Conservation (phyloP, 1,140 invertebrate genomes). For the Armadillidium nasatum region DNA sequence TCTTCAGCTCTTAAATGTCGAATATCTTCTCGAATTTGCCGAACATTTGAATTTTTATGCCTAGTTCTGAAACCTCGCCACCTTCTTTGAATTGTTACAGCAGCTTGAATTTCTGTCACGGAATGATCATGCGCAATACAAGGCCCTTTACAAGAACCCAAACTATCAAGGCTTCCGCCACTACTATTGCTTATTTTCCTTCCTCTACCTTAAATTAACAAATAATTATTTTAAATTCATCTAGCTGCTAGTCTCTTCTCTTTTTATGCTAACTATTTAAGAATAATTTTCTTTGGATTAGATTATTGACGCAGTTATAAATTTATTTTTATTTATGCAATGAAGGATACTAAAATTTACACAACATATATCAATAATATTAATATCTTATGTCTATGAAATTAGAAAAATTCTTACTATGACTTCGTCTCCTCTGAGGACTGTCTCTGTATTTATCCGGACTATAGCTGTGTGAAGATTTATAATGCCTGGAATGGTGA, state of each 20-base stretch:
- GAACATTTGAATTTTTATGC: constrained; percentile 68
- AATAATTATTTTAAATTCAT: too few relatives aligned
- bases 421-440: constrained; percentile 16
- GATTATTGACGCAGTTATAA: too few relatives aligned
- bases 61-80: constrained; percentile 81
- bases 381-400: too few relatives aligned
- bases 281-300: too few relatives aligned
- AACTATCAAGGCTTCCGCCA: constrained; percentile 21
- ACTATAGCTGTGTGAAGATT: constrained; percentile 30
- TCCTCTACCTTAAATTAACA: constrained; percentile 7
- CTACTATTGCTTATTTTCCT: constrained; percentile 31
- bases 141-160: background rate
- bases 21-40: constrained; percentile 68
- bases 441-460: constrained; percentile 32
- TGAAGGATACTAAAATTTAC: too few relatives aligned
- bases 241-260: too few relatives aligned
- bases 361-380: too few relatives aligned
- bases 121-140: background rate
- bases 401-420: constrained; percentile 6
- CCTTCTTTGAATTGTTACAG: constrained; percentile 78
- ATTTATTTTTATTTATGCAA: too few relatives aligned
- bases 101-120: constrained; percentile 50
- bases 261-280: too few relatives aligned
- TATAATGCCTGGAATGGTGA: too few relatives aligned
- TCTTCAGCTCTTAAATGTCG: constrained; percentile 73